phyloP scores from a whole-genome alignment of 2,888 invertebrate genomes.

The Alloplasta piceator region DNA sequence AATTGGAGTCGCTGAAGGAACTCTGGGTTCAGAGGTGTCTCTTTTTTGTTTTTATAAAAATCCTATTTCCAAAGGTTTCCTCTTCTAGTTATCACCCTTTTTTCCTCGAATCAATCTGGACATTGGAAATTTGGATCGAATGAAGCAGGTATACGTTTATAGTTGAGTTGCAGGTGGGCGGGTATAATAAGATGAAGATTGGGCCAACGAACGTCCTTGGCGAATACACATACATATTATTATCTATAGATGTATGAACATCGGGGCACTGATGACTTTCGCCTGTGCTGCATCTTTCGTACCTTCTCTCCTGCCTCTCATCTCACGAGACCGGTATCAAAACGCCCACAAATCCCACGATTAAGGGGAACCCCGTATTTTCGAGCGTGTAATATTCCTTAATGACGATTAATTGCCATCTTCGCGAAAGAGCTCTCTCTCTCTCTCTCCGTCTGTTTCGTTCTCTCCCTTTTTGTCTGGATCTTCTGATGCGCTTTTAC shows the following conservation, averaged over 20 bases:
- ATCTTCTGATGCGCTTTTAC: neutral
- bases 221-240: conserved; percentile 15
- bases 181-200: conserved; percentile 18
- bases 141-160: neutral
- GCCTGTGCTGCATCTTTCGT: conserved; percentile 8
- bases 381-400: conserved; percentile 71
- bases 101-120: too few relatives aligned
- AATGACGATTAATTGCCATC: conserved; percentile 73
- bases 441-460: neutral
- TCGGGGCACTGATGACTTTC: conserved; percentile 7
- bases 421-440: conserved; percentile 50
- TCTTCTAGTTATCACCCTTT: too few relatives aligned
- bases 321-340: conserved; percentile 36
- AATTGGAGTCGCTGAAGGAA: too few relatives aligned
- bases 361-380: conserved; percentile 69
- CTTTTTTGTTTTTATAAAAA: too few relatives aligned
- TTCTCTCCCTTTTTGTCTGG: neutral
- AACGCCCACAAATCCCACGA: conserved; percentile 67
- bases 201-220: conserved; percentile 57
- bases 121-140: too few relatives aligned
- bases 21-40: too few relatives aligned
- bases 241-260: too few relatives aligned
- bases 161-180: conserved; percentile 8
- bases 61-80: too few relatives aligned
- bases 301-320: neutral